Evolutionary conservation across 2,888 invertebrate genomes (phyloP).

Genomic region (Chromoteleia sp.): DNA sequence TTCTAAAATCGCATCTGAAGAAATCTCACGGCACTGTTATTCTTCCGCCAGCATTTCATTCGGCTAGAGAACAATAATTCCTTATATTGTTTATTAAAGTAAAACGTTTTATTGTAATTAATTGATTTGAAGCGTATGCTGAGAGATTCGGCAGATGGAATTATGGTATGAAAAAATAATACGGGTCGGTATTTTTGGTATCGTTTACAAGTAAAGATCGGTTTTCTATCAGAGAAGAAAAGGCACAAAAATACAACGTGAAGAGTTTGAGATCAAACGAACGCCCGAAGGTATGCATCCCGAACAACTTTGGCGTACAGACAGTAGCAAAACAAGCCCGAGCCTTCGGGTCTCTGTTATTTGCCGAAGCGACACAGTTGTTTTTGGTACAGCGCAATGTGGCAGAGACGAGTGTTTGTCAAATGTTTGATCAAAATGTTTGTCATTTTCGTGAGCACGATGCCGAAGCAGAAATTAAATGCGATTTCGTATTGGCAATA

Average conservation of each 20-base stretch:
- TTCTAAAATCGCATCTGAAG: too few relatives aligned
- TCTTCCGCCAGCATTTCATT: too few relatives aligned
- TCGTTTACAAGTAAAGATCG: conserved; percentile 48
- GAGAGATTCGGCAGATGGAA: too few relatives aligned
- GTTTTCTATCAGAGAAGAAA: conserved; percentile 26
- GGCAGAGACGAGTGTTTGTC: conserved; percentile 81
- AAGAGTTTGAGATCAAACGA: conserved; percentile 64
- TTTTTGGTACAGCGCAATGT: conserved; percentile 73
- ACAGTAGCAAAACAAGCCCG: conserved; percentile 79
- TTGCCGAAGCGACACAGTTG: conserved; percentile 78
- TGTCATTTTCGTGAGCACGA: conserved; percentile 78
- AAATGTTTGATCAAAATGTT: conserved; percentile 84
- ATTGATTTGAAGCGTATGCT: too few relatives aligned
- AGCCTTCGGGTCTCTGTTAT: conserved; percentile 75
- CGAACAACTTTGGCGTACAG: conserved; percentile 77
- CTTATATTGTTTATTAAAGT: too few relatives aligned
- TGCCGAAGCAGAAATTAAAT: conserved; percentile 79
- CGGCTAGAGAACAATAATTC: too few relatives aligned
- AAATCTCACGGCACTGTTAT: too few relatives aligned
- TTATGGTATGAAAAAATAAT: too few relatives aligned
- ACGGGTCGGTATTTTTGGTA: conserved; percentile 25
- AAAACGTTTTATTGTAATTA: too few relatives aligned
- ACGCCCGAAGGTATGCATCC: conserved; percentile 80
- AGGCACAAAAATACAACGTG: conserved; percentile 26
- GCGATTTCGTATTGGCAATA: conserved; percentile 77